Evolutionary conservation across 2,113 vertebrate genomes (phyloP), one percentile per base, ranked within the genome.

Genomic region (Ibidorhyncha struthersii): DNA sequence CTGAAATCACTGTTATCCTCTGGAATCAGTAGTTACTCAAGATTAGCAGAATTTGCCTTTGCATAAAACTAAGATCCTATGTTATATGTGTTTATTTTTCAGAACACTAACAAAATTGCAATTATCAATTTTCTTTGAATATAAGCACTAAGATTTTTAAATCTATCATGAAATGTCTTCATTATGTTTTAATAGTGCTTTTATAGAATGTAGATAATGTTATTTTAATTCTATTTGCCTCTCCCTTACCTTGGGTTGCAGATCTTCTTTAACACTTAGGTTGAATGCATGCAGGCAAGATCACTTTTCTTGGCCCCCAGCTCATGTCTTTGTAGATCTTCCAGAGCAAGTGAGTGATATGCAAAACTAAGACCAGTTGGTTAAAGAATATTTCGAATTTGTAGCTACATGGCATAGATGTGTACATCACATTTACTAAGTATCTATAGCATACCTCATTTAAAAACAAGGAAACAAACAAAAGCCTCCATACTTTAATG

Each of bases 401-500:
- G 5, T 86, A 63, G 38, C 5, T 45, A 43, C 3, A 22, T 43
- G 27, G 2, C 3, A 34, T 34, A 13, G 2, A 34, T 34, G 17
- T 8, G 8, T 49, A 25, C 5, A 36, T 34, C 4, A 45, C 10
- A 34, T 53, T 70, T 58, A 40, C 8, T 62, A 74, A 71, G 12
- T 61, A 20, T 30, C 17, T 59, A 9, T 21, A 66, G 10, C 6
- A 53, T 18, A 43, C 1, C 16, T 16, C 4, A 25, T 41, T 87
- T 61, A 23, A 84, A 87, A 76, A 9, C 0, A 29, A 83, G 16
- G 2, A 18, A 78, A 63, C 4, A 15, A 86, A 45, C 1, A 69
- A 62, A 66, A 58, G 12, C 0, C 1, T 87, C 7, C n/a, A 29
- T 12, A 53, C 2, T 47, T 93, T 49, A 8, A n/a, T 1, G 0